Percentiles rank a stretch among this genome's conserved stretches.
phyloP scores from a whole-genome alignment of 2,888 invertebrate genomes.

The Erpobdella octoculata region DNA sequence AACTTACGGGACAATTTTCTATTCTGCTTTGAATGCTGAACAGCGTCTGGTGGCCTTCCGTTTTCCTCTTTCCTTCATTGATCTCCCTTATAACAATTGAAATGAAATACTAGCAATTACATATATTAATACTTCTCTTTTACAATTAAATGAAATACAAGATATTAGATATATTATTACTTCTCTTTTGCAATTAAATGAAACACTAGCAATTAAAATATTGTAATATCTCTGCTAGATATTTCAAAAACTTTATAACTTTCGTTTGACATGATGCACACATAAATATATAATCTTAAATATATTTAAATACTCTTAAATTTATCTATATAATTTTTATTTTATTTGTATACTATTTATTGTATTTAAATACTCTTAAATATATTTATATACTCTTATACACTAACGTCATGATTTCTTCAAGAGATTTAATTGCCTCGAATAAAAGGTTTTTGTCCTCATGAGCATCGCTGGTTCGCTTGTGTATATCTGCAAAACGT shows the following conservation, averaged over 20 bases:
- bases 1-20: conserved; percentile 80
- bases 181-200: too few species aligned
- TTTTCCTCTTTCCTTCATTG: conserved; percentile 63
- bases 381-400: too few species aligned
- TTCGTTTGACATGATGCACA: too few species aligned
- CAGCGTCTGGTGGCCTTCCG: conserved; percentile 87
- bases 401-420: conserved; percentile 73
- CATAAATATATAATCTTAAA: too few species aligned
- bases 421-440: conserved; percentile 75
- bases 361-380: too few species aligned
- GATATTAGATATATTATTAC: neutral
- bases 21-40: conserved; percentile 96
- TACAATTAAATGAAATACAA: neutral
- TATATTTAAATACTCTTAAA: too few species aligned
- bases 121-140: neutral
- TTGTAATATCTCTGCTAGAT: too few species aligned
- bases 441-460: conserved; percentile 76
- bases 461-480: conserved; percentile 79
- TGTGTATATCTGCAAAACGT: conserved; percentile 75
- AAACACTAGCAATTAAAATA: too few species aligned
- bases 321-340: too few species aligned
- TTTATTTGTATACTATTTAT: too few species aligned
- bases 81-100: neutral
- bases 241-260: too few species aligned
- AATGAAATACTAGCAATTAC: conserved; percentile 31